phyloP scores from a whole-genome alignment of 2,113 vertebrate genomes.

The Gnathonemus echidnorhynchus region DNA sequence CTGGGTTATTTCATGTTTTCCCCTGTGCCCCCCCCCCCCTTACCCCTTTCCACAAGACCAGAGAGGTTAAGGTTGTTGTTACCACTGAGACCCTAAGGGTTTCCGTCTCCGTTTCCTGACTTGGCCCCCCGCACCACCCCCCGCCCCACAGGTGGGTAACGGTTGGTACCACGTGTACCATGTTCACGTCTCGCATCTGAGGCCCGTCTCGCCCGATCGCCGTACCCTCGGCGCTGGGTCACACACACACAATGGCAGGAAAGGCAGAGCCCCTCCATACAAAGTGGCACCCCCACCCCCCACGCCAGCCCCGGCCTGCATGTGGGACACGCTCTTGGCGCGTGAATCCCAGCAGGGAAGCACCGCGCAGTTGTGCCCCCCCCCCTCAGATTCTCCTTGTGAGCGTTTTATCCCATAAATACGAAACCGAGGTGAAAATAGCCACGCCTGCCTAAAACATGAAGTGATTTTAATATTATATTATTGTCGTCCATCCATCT shows the following conservation, averaged over 20 bases:
- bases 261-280: constrained; percentile 54
- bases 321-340: constrained; percentile 17
- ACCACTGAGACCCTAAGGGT: neutral
- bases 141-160: neutral
- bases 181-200: constrained; percentile 34
- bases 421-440: neutral
- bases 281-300: constrained; percentile 39
- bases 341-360: constrained; percentile 17
- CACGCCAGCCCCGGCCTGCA: neutral
- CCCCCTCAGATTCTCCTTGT: neutral
- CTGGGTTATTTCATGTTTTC: neutral
- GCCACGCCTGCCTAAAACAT: neutral
- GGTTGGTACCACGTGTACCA: constrained; percentile 3
- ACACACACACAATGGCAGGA: constrained; percentile 59
- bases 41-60: neutral
- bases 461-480: neutral
- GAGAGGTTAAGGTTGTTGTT: neutral
- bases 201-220: neutral
- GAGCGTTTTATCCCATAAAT: neutral
- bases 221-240: neutral
- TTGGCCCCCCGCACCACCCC: too few species aligned
- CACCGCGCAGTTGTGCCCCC: too few species aligned
- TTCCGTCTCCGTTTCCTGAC: neutral
- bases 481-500: neutral
- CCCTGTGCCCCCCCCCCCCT: neutral